Conservation (phyloP, 2,113 vertebrate genomes). For the Psilopogon haemacephalus region DNA sequence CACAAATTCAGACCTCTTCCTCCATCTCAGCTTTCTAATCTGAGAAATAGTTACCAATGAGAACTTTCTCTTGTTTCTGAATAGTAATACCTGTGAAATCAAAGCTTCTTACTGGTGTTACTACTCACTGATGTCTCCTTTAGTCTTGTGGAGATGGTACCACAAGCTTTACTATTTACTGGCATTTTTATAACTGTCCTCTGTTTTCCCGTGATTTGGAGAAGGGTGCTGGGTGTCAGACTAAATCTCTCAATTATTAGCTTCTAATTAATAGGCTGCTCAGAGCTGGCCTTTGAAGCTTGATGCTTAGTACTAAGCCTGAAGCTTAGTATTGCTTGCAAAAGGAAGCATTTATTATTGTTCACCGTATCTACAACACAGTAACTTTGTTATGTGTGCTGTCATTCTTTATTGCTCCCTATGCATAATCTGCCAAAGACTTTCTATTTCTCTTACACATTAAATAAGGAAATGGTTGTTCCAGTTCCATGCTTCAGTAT, state of each 20-base stretch:
- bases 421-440: neutral
- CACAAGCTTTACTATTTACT: neutral
- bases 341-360: neutral
- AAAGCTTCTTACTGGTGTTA: neutral
- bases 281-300: neutral
- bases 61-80: neutral
- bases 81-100: neutral
- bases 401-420: neutral
- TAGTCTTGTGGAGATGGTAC: neutral
- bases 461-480: slow-evolving; percentile 21
- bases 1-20: neutral
- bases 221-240: neutral
- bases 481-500: neutral
- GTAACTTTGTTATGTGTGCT: neutral
- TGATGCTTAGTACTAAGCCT: no score
- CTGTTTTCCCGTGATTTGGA: neutral
- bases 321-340: neutral
- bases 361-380: neutral
- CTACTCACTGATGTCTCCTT: neutral
- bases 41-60: neutral
- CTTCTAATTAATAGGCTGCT: neutral
- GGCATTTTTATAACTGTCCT: neutral
- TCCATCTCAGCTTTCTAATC: neutral
- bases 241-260: neutral
- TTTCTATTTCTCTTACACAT: neutral